phyloP scores from a whole-genome alignment of 2,113 vertebrate genomes.

The Ancistrus triradiatus region DNA sequence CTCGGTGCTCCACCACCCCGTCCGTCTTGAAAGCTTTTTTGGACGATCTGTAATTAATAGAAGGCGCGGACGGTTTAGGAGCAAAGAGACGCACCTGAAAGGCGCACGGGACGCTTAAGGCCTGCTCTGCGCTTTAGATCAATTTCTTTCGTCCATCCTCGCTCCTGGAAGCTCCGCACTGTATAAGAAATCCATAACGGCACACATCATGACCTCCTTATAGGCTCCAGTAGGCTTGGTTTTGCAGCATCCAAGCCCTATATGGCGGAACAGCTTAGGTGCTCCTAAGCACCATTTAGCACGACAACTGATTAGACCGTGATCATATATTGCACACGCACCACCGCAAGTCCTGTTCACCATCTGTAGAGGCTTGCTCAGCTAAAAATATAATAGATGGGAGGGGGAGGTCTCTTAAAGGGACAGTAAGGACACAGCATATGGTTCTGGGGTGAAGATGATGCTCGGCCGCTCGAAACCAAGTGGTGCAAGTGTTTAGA shows the following conservation, averaged over 20 bases:
- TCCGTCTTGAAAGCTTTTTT: slow-evolving; percentile 77
- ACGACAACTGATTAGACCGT: slow-evolving; percentile 49
- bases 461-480: neutral
- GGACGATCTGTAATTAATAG: slow-evolving; percentile 9
- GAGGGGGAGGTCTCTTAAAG: slow-evolving; percentile 74
- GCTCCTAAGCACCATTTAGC: slow-evolving; percentile 55
- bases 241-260: slow-evolving; percentile 56
- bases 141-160: slow-evolving; percentile 50
- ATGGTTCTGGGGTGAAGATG: slow-evolving; percentile 15
- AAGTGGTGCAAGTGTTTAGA: neutral
- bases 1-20: slow-evolving; percentile 89
- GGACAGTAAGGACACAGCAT: slow-evolving; percentile 56
- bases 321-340: slow-evolving; percentile 52
- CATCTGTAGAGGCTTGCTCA: slow-evolving; percentile 71
- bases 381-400: slow-evolving; percentile 72
- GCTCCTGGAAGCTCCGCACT: slow-evolving; percentile 36
- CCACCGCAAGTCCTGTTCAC: slow-evolving; percentile 56
- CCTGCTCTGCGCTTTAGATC: slow-evolving; percentile 42
- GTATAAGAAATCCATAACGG: slow-evolving; percentile 49
- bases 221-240: neutral
- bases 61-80: neutral
- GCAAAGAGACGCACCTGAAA: slow-evolving; percentile 1
- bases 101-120: slow-evolving; percentile 33
- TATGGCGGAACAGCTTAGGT: no score
- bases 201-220: slow-evolving; percentile 5